These are phyloP conservation scores for Actinostola sp. DNA, from an alignment of 92 coral and sea anemone genomes.

Conservation along the genomic window DNA sequence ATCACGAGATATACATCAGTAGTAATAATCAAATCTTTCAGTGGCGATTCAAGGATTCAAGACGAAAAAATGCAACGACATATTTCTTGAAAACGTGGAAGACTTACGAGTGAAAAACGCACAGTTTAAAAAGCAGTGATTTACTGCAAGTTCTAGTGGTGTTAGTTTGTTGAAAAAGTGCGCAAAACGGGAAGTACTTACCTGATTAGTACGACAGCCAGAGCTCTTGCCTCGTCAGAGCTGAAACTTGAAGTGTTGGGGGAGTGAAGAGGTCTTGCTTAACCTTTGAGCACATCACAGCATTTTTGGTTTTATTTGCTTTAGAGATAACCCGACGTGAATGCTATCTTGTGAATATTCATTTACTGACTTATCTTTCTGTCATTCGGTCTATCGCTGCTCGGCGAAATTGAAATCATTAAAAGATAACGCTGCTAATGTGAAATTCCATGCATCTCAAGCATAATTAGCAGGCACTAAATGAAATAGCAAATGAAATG, in stretches of 20 bases:
- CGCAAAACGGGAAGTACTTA: conserved; percentile 8
- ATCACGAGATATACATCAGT: conserved; percentile 16
- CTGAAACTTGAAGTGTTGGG: conserved; percentile 9
- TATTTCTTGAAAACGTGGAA: neutral
- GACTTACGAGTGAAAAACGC: too few relatives aligned
- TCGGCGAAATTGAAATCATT: neutral
- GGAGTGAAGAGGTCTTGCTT: conserved; percentile 13
- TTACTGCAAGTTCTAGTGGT: too few relatives aligned
- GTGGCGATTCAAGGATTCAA: neutral
- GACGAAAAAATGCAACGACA: neutral
- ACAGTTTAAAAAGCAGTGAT: neutral
- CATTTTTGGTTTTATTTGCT: conserved; percentile 27
- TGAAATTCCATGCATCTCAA: conserved; percentile 5
- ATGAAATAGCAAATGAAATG: neutral
- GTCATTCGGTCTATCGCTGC: conserved; percentile 11
- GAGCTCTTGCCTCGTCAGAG: conserved; percentile 3
- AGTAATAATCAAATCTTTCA: conserved; percentile 10
- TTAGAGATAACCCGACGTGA: conserved; percentile 16
- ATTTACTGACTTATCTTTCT: conserved; percentile 31
- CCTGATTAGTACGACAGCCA: neutral
- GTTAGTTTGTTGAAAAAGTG: too few relatives aligned
- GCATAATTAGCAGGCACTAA: neutral
- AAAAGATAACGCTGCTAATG: conserved; percentile 12
- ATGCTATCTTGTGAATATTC: conserved; percentile 27
- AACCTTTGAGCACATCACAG: conserved; percentile 22